These are phyloP conservation scores for Acestrorhynchus altus DNA, from an alignment of 2,797 vertebrate species.

Conservation along the genomic window DNA sequence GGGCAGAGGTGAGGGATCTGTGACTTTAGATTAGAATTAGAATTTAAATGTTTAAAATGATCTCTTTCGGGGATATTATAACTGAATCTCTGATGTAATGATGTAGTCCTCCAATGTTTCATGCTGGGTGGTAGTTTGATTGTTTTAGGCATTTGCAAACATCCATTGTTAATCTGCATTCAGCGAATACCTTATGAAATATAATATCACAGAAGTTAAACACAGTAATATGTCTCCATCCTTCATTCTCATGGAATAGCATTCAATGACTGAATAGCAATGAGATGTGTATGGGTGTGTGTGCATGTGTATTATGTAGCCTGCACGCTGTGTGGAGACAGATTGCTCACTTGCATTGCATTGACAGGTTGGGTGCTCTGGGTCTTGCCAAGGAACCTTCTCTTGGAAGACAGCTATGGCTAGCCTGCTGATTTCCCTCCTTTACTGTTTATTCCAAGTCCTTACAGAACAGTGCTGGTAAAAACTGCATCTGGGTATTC, in stretches of 20 bases:
- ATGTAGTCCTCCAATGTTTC: neutral
- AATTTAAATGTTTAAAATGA: too few relatives aligned
- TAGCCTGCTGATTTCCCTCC: constrained; percentile 68
- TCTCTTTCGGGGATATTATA: neutral
- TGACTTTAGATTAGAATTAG: neutral
- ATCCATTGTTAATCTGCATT: neutral
- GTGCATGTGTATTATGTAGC: constrained; percentile 45
- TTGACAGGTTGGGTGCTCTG: constrained; percentile 74
- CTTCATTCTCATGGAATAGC: neutral
- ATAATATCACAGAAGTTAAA: constrained; percentile 20
- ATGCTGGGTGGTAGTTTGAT: neutral
- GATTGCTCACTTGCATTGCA: constrained; percentile 72
- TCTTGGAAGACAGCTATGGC: constrained; percentile 67
- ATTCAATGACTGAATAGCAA: neutral
- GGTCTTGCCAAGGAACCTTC: constrained; percentile 70
- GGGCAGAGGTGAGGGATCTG: neutral
- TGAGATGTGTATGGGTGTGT: constrained; percentile 48
- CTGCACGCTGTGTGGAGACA: constrained; percentile 73
- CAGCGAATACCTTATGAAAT: neutral
- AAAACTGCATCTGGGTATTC: constrained; percentile 71
- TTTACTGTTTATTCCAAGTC: constrained; percentile 59
- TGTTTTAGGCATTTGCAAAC: neutral
- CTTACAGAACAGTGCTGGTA: constrained; percentile 67
- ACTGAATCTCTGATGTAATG: neutral
- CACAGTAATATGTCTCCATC: constrained; percentile 51